phyloP scores from a whole-genome alignment of 2,888 invertebrate species.

The Agapostemon virescens region DNA sequence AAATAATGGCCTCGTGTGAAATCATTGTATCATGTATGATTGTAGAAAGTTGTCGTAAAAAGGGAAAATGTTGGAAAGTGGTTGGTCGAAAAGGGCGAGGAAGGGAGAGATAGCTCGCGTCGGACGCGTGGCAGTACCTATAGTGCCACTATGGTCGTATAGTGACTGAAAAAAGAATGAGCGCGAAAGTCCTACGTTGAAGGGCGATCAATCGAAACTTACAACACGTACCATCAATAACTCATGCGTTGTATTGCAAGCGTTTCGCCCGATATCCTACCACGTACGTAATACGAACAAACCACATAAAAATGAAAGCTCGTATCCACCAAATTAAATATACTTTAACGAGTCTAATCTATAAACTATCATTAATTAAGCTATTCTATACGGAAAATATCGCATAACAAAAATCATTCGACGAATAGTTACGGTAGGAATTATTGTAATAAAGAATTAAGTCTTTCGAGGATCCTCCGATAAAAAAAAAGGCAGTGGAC shows the following conservation, averaged over 20 bases:
- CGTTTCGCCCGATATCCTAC: not conserved
- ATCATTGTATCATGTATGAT: not conserved
- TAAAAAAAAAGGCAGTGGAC: not conserved
- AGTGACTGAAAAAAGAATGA: slow-evolving; percentile 29
- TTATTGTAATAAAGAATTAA: not conserved
- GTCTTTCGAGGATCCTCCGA: not conserved
- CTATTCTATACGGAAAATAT: not conserved
- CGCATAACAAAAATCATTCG: not conserved
- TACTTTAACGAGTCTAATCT: not conserved
- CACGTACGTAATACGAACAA: not conserved
- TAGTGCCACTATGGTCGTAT: slow-evolving; percentile 9
- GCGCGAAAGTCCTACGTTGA: slow-evolving; percentile 55
- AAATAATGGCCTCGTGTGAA: not conserved
- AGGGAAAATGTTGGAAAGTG: slow-evolving; percentile 5
- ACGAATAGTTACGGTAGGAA: not conserved
- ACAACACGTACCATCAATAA: slow-evolving; percentile 49
- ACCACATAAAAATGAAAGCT: not conserved
- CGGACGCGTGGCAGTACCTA: slow-evolving; percentile 49
- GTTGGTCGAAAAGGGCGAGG: not conserved
- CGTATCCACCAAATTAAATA: not conserved
- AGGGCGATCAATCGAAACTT: slow-evolving; percentile 58
- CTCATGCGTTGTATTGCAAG: slow-evolving; percentile 14
- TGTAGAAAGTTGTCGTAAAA: not conserved
- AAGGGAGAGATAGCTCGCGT: slow-evolving; percentile 12
- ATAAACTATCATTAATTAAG: not conserved